Conservation (phyloP, 30 jellyfish, hydroid and myxozoan species). For the Mastigias papua region DNA sequence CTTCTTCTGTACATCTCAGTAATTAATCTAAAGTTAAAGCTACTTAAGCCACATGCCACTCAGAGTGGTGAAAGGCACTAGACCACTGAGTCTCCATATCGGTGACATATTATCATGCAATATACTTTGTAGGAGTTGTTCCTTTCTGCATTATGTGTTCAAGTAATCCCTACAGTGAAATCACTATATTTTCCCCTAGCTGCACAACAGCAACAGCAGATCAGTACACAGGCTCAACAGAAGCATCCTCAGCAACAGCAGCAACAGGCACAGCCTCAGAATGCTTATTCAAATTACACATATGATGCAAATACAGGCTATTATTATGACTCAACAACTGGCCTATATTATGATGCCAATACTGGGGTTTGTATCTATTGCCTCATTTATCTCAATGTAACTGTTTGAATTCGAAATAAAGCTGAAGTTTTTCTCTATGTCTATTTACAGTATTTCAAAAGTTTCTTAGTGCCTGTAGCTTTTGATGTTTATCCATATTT, state of each 20-base stretch:
- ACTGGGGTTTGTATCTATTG: slow-evolving; percentile 81
- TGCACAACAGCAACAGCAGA: slow-evolving; percentile 33
- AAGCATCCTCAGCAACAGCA: slow-evolving; percentile 34
- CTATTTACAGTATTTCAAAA: not conserved
- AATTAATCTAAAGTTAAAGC: too few relatives aligned
- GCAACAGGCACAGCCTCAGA: slow-evolving; percentile 35
- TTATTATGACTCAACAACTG: slow-evolving; percentile 90
- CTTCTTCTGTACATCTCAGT: too few relatives aligned
- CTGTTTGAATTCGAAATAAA: not conserved
- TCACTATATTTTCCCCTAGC: not conserved
- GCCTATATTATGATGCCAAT: slow-evolving; percentile 88
- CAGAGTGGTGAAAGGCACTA: too few relatives aligned
- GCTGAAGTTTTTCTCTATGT: too few relatives aligned
- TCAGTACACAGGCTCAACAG: slow-evolving; percentile 13
- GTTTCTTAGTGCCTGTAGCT: not conserved
- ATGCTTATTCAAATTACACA: slow-evolving; percentile 41
- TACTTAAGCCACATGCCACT: too few relatives aligned
- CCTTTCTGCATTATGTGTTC: too few relatives aligned
- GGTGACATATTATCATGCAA: too few relatives aligned
- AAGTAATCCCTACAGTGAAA: not conserved
- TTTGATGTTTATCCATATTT: not conserved
- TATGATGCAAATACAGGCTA: slow-evolving; percentile 92
- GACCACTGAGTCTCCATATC: too few relatives aligned
- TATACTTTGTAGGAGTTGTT: too few relatives aligned
- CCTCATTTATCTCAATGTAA: not conserved